Base-by-base conservation (phyloP, 2,113 vertebrate species). In the Nematolebias whitei region DNA sequence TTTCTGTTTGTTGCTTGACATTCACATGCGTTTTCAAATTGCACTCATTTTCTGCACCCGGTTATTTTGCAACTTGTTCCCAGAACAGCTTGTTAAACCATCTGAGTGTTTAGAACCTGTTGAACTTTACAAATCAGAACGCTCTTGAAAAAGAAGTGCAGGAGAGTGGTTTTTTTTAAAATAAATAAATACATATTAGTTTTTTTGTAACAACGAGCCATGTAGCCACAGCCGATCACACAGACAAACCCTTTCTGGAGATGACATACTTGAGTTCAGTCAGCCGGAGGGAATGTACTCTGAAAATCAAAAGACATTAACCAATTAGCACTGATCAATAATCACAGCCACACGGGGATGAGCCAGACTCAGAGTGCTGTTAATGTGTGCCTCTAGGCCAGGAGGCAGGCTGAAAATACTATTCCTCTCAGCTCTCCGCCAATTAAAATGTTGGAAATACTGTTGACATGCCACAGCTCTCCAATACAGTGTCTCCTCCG, bases 241-340 rank as follows among this genome's bases (percentile, higher is more conserved):
- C 60, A 52, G 44, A 72, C 48, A 50, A 26, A 55, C 62, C 58
- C 69, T 73, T 5, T 50, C 7, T 59, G 56, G 65, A 60, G 67
- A 43, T 63, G 64, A 76, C 81, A 70, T 51, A 63, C 39, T 71
- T 12, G 51, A 63, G 54, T 74, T 49, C 16, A 56, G 62, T 71
- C 60, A 56, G 71, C 78, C 79, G 26, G 55, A 58, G 69, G 71
- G 77, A 78, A 74, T 78, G 76, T 68, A 75, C 70, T 77, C 70
- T 74, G 83, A 82, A 88, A 90, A 89, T 86, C 87, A 84, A 86
- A 89, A 80, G 83, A 79, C 89, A 87, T 91, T 87, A 87, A 78
- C 82, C 77, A 91, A 90, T 91, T 92, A 91, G 85, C 63, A 3
- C 66, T 80, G 77, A 90, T 91, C 88, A 88, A 90, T 90, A 83